A percentile compares a stretch with the other conserved stretches of the same genome.
Evolutionary conservation across 1,140 invertebrate species (phyloP).

Genomic region (Bombus consobrinus): DNA sequence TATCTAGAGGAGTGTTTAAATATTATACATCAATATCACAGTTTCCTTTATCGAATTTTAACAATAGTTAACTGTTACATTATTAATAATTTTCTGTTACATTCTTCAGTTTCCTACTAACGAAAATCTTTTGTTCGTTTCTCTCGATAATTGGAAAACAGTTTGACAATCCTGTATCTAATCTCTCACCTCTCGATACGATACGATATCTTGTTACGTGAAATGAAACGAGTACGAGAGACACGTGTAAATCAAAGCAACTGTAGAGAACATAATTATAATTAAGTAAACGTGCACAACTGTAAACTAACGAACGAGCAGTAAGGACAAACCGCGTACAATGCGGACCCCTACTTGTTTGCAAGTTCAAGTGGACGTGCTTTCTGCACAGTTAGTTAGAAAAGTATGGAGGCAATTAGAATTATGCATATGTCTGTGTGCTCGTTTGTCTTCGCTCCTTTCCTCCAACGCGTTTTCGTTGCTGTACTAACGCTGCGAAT

Average conservation of each 20-base stretch:
- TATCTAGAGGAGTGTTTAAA: too few relatives aligned
- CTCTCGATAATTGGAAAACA: not conserved
- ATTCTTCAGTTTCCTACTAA: too few relatives aligned
- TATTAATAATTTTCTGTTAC: too few relatives aligned
- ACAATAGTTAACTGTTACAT: too few relatives aligned
- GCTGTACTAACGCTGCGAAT: not conserved
- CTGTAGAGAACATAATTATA: conserved; percentile 29
- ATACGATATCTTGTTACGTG: too few relatives aligned
- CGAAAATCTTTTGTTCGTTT: not conserved
- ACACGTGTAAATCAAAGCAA: conserved; percentile 19
- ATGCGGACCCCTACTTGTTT: conserved; percentile 11
- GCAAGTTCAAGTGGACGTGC: conserved; percentile 41
- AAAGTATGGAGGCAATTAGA: conserved; percentile 46
- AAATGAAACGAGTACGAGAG: not conserved
- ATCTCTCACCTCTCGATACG: too few relatives aligned
- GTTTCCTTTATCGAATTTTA: too few relatives aligned
- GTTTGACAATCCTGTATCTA: not conserved
- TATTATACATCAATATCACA: too few relatives aligned
- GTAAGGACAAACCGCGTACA: conserved; percentile 5
- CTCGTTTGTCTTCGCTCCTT: conserved; percentile 2
- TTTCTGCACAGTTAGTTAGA: conserved; percentile 24
- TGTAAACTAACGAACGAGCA: conserved; percentile 21
- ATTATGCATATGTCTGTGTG: conserved; percentile 6
- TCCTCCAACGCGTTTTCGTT: not conserved
- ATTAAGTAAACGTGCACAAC: conserved; percentile 28